Conservation (phyloP, 2,888 invertebrate species). For the Pristionchus maxplancki region DNA sequence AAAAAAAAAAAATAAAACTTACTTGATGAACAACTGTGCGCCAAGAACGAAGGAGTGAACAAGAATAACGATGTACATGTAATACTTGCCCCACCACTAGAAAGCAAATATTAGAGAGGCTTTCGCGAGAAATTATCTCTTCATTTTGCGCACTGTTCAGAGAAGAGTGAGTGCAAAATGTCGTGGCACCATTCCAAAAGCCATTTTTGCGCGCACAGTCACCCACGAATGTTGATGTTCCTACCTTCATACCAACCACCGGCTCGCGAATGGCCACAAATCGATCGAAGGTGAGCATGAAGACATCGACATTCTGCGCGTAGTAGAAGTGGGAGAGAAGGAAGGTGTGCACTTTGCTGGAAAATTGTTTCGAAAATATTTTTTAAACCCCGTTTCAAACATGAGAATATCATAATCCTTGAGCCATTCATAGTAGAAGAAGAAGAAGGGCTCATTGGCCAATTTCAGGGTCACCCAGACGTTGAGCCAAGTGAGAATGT, state of each 20-base stretch:
- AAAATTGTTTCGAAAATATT: not conserved
- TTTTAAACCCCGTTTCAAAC: not conserved
- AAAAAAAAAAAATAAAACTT: not conserved
- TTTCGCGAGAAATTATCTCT: too few relatives aligned
- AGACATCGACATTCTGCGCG: not conserved
- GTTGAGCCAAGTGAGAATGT: not conserved
- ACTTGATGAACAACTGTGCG: not conserved
- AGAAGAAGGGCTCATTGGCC: not conserved
- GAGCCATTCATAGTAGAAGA: constrained; percentile 8
- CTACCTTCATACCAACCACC: too few relatives aligned
- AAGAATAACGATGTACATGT: not conserved
- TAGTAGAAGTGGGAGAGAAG: not conserved
- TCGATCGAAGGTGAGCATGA: not conserved
- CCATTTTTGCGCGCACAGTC: too few relatives aligned
- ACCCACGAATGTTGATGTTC: too few relatives aligned
- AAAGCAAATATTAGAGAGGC: not conserved
- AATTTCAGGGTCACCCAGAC: not conserved
- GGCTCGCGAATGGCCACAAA: too few relatives aligned
- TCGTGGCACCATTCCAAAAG: too few relatives aligned
- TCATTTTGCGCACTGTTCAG: too few relatives aligned
- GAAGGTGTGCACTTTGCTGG: not conserved
- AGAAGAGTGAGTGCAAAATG: too few relatives aligned
- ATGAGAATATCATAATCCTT: not conserved
- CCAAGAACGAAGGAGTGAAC: not conserved
- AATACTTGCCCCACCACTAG: not conserved